Evolutionary conservation across 2,888 invertebrate genomes (phyloP), one percentile per base, ranked within the genome.

Genomic region (Sesia apiformis): DNA sequence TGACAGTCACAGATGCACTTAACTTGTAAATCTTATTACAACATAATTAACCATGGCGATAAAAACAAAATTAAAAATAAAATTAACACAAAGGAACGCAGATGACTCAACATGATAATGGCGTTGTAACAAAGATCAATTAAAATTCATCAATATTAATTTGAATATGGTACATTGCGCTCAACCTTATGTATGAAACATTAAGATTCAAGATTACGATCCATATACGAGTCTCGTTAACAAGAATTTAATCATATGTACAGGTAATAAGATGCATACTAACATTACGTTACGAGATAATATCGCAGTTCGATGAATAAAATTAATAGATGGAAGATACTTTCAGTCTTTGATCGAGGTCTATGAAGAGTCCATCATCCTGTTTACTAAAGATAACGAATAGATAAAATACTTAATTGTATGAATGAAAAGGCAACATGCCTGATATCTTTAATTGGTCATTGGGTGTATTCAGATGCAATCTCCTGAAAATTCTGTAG

Each of bases 141-240:
- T 63, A 66, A 59, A 62, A 65, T 64, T 62, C 62, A 65, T 64
- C 64, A 66, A 64, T 64, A 66, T 62, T 63, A 64, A 66, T 66
- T 64, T 62, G 57, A 63, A 63, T 62, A 55, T 58, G 53, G 38
- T 50, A 7, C 1, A 42, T 50, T 38, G 38, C 50, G 46, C 46
- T 46, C 38, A 50, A 38, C 50, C 38, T 38, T 50, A 46, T 46
- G n/a, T 8, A 46, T 46, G 23, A 46, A 46, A 4, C n/a, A 23
- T 46, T 46, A 46, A 46, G 46, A 23, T 46, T 46, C 46, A 46
- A 46, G 46, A 46, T 23, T 8, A 4, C 4, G 46, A 46, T 8
- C n/a, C 8, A 46, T 46, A 23, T 23, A 23, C 23, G 2, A 23
- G 23, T 23, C 1, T 23, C 23, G 46, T 46, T 46, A 46, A 46